phyloP scores from a whole-genome alignment of 2,113 vertebrate genomes.

The Chiloscyllium plagiosum region DNA sequence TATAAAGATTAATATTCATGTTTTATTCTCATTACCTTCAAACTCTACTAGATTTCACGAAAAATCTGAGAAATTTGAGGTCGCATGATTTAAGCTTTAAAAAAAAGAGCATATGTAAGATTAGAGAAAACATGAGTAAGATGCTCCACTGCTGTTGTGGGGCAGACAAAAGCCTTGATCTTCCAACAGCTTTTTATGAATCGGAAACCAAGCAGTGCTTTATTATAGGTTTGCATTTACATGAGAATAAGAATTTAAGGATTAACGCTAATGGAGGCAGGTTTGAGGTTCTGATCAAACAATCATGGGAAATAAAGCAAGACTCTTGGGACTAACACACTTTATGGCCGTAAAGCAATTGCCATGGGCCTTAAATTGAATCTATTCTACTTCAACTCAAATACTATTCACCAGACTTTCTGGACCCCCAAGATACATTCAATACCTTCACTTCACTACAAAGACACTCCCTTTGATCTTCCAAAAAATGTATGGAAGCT shows the following conservation, averaged over 20 bases:
- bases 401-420: background rate
- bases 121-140: background rate
- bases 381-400: background rate
- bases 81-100: background rate
- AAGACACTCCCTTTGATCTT: background rate
- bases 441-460: background rate
- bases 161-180: background rate
- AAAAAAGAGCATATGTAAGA: background rate
- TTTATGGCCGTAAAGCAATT: background rate
- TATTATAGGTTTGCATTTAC: background rate
- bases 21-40: background rate
- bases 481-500: background rate
- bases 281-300: slow-evolving; percentile 16
- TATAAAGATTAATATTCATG: background rate
- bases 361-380: background rate
- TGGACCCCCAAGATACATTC: background rate
- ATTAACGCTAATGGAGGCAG: background rate
- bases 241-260: background rate
- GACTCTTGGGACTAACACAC: background rate
- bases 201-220: background rate
- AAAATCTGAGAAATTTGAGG: background rate
- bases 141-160: background rate
- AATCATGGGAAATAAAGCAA: background rate
- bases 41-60: background rate
- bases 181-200: background rate